phyloP scores from a whole-genome alignment of 2,797 vertebrate genomes.

The Tympanoctomys barrerae region DNA sequence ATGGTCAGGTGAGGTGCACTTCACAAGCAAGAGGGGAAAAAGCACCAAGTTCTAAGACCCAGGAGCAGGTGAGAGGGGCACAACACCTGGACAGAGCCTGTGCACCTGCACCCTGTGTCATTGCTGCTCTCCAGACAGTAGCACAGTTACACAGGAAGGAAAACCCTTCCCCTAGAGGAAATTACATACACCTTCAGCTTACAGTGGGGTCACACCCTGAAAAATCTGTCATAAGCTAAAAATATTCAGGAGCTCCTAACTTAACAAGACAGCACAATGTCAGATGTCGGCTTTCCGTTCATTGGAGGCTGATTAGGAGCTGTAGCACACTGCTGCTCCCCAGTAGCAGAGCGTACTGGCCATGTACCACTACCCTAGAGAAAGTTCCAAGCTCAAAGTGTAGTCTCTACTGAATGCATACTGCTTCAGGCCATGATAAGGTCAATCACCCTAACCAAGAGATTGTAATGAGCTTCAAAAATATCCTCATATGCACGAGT shows the following conservation, averaged over 20 bases:
- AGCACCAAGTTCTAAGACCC: too few relatives aligned
- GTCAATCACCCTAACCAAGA: background rate
- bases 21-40: background rate
- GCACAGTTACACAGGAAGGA: background rate
- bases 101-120: fast-evolving
- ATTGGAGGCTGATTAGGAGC: too few relatives aligned
- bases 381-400: background rate
- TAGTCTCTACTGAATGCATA: background rate
- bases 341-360: too few relatives aligned
- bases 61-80: background rate
- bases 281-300: background rate
- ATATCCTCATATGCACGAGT: fast-evolving
- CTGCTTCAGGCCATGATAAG: background rate
- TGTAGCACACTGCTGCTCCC: background rate
- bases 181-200: background rate
- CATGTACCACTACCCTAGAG: too few relatives aligned
- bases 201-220: background rate
- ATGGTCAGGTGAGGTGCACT: background rate
- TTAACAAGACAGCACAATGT: background rate
- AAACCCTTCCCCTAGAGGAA: background rate
- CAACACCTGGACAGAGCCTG: background rate
- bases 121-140: background rate
- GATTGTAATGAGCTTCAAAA: background rate
- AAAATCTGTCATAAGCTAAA: background rate
- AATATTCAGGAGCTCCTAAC: too few relatives aligned